phyloP scores from a whole-genome alignment of 2,113 vertebrate species.

The Hyperopisus bebe region DNA sequence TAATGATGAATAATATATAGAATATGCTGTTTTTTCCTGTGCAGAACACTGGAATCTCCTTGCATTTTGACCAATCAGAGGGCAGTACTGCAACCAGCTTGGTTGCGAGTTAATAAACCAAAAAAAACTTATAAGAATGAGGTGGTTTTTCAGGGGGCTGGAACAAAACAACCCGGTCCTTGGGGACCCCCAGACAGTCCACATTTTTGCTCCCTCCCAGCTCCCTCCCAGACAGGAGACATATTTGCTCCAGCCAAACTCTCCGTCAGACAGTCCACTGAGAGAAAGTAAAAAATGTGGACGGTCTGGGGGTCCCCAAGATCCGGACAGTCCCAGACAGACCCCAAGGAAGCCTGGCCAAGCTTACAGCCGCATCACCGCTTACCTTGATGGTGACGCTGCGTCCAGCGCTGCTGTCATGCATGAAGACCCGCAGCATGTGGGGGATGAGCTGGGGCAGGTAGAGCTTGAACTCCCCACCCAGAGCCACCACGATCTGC shows the following conservation, averaged over 20 bases:
- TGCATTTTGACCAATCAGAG: neutral
- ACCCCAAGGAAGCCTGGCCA: neutral
- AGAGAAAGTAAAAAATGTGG: neutral
- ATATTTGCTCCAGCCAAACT: neutral
- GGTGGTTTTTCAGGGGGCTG: neutral
- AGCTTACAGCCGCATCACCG: neutral
- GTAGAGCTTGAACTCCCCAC: conserved; percentile 96
- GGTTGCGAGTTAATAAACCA: neutral
- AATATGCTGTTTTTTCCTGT: neutral
- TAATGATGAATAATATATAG: neutral
- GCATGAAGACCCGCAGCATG: conserved; percentile 98
- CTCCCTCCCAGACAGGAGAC: too few relatives aligned
- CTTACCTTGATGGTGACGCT: conserved; percentile 91
- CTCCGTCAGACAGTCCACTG: neutral
- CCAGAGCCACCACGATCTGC: conserved; percentile 92
- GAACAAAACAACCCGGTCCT: neutral
- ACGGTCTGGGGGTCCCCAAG: neutral
- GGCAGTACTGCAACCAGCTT: too few relatives aligned
- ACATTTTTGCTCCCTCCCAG: neutral
- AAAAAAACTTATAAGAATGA: neutral
- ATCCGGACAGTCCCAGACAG: neutral
- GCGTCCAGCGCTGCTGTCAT: conserved; percentile 85
- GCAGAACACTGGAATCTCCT: neutral
- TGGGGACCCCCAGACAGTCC: neutral
- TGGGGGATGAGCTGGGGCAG: conserved; percentile 96